phyloP scores from a whole-genome alignment of 92 coral and sea anemone species.

The Desmophyllum pertusum region DNA sequence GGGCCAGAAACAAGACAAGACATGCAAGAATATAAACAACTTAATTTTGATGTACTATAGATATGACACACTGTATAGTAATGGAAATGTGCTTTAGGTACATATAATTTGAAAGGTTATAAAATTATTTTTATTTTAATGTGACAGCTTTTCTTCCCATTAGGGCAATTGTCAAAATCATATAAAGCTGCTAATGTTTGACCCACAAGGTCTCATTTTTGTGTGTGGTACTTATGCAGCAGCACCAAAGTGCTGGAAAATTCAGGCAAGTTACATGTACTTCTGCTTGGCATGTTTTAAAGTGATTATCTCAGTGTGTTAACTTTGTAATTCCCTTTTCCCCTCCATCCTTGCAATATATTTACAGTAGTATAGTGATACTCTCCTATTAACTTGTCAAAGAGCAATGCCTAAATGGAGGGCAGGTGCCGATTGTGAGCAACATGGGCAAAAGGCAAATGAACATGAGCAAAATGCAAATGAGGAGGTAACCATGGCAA shows the following conservation, averaged over 20 bases:
- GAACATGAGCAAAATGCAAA: too few species aligned
- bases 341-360: too few species aligned
- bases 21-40: background rate
- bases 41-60: background rate
- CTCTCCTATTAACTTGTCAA: too few species aligned
- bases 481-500: too few species aligned
- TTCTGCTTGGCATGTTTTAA: background rate
- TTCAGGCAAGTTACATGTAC: slow-evolving; percentile 49
- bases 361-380: too few species aligned
- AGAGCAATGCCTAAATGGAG: too few species aligned
- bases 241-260: slow-evolving; percentile 74
- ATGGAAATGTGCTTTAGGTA: background rate
- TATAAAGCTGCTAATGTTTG: slow-evolving; percentile 56
- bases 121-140: background rate
- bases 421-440: too few species aligned
- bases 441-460: too few species aligned
- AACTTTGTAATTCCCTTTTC: too few species aligned
- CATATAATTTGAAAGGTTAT: background rate
- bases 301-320: background rate
- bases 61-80: too few species aligned
- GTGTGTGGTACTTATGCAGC: slow-evolving; percentile 79
- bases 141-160: background rate
- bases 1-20: too few species aligned
- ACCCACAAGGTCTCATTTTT: slow-evolving; percentile 50
- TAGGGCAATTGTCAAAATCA: slow-evolving; percentile 65